phyloP scores from a whole-genome alignment of 1,140 invertebrate species.

The Muscidifurax raptorellus region DNA sequence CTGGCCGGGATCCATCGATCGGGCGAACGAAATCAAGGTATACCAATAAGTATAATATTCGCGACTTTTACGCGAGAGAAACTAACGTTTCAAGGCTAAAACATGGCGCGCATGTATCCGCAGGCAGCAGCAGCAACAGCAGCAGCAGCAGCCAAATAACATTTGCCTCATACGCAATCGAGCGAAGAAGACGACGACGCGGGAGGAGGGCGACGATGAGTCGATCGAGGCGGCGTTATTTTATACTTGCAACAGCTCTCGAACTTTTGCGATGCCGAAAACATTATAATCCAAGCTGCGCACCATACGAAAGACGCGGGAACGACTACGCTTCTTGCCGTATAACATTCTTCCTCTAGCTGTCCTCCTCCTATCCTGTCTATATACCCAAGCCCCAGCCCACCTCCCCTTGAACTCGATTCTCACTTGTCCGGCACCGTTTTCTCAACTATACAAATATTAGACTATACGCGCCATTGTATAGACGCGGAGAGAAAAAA shows the following conservation, averaged over 20 bases:
- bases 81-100: background rate
- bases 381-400: no score
- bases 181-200: background rate
- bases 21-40: background rate
- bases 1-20: background rate
- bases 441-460: constrained; percentile 32
- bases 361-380: background rate
- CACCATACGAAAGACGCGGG: background rate
- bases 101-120: no score
- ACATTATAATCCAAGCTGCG: background rate
- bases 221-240: background rate
- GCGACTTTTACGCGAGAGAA: no score
- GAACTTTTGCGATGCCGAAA: no score
- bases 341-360: background rate
- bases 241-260: no score
- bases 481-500: background rate
- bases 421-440: background rate
- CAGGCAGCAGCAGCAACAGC: background rate
- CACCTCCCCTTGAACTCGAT: background rate
- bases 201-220: background rate
- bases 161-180: background rate
- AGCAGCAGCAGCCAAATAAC: background rate
- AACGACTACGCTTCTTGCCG: constrained; percentile 7
- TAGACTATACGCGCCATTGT: background rate
- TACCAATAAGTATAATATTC: no score